Evolutionary conservation across 2,888 invertebrate species (phyloP).

Genomic region (Creontiades dilutus): DNA sequence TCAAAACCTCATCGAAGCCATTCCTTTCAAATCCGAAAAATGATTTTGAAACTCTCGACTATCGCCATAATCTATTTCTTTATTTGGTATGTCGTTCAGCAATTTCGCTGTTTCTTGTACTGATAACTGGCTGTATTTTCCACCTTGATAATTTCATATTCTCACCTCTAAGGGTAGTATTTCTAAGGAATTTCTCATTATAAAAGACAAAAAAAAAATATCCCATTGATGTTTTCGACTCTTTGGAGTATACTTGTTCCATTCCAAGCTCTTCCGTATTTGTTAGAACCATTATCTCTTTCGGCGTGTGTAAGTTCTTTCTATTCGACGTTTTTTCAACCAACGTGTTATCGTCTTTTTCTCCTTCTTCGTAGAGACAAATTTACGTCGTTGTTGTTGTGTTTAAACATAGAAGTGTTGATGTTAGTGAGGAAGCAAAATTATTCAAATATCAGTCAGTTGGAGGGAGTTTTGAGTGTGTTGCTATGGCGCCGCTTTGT

Average conservation of each 20-base stretch:
- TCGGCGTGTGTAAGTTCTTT: neutral
- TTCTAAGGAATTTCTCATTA: neutral
- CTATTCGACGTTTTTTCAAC: slow-evolving; percentile 3
- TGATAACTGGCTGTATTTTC: slow-evolving; percentile 23
- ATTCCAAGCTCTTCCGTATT: no score
- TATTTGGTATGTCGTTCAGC: slow-evolving; percentile 14
- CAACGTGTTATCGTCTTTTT: neutral
- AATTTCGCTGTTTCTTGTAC: slow-evolving; percentile 38
- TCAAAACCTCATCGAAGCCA: slow-evolving; percentile 18
- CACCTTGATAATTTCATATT: slow-evolving; percentile 8
- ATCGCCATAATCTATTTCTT: neutral
- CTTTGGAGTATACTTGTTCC: neutral
- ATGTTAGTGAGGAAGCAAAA: neutral
- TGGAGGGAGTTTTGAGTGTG: neutral
- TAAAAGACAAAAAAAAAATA: no score
- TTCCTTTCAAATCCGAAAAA: slow-evolving; percentile 6
- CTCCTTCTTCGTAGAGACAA: neutral
- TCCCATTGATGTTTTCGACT: neutral
- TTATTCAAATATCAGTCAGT: slow-evolving; percentile 43
- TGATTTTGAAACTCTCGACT: neutral
- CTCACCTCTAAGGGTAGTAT: neutral
- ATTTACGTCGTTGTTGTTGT: neutral
- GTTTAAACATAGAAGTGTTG: slow-evolving; percentile 29
- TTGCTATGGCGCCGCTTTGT: slow-evolving; percentile 62
- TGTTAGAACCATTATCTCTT: neutral